These are phyloP conservation scores for Corydoras maculifer DNA, from an alignment of 2,113 vertebrate genomes.

Conservation along the genomic window DNA sequence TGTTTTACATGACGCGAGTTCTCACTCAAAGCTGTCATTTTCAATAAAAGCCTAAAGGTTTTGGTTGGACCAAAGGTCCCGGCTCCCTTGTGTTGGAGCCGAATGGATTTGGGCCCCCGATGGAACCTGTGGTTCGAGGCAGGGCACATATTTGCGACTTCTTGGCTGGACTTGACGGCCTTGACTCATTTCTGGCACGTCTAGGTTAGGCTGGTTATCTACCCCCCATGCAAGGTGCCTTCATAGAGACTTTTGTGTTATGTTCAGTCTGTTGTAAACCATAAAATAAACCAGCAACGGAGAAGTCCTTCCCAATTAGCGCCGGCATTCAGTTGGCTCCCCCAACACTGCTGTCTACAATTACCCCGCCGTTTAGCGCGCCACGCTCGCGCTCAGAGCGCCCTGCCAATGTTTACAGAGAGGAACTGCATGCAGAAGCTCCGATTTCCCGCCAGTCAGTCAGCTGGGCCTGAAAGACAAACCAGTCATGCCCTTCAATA, in stretches of 20 bases:
- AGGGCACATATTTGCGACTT: too few relatives aligned
- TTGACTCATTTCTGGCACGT: not conserved
- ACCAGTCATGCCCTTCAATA: slow-evolving; percentile 14
- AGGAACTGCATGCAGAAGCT: slow-evolving; percentile 35
- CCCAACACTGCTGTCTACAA: slow-evolving; percentile 37
- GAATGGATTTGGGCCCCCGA: too few relatives aligned
- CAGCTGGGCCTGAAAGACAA: slow-evolving; percentile 2
- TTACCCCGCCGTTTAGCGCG: slow-evolving; percentile 34
- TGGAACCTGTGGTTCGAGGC: slow-evolving; percentile 13
- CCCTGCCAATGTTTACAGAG: slow-evolving; percentile 37
- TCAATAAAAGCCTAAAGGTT: too few relatives aligned
- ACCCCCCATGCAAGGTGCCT: slow-evolving; percentile 29
- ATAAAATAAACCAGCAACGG: slow-evolving; percentile 37
- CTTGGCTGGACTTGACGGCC: not conserved
- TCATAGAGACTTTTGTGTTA: slow-evolving; percentile 23
- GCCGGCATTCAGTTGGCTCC: slow-evolving; percentile 17
- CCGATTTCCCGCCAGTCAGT: slow-evolving; percentile 33
- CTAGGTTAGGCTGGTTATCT: not conserved
- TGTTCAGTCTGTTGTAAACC: slow-evolving; percentile 19
- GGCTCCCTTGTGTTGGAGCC: too few relatives aligned
- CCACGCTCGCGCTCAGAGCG: slow-evolving; percentile 5
- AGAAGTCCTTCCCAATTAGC: slow-evolving; percentile 38
- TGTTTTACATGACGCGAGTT: too few relatives aligned
- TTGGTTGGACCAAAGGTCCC: too few relatives aligned
- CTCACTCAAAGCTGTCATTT: too few relatives aligned